Evolutionary conservation across 2,113 vertebrate genomes (phyloP).

Genomic region (Oreamnos americanus): DNA sequence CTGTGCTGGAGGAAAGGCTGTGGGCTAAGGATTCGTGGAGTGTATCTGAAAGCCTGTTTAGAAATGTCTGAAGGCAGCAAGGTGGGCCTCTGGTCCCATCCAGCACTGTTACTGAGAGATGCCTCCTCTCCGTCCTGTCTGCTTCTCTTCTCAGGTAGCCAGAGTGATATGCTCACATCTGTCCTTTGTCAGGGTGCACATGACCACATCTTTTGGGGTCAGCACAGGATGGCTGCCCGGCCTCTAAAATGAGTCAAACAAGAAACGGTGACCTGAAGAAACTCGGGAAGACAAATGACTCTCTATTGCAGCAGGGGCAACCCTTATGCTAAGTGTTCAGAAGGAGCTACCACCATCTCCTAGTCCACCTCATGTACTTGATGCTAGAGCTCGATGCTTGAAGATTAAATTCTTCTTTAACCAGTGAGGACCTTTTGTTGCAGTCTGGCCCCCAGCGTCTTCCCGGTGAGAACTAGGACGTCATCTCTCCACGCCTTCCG

Average conservation of each 20-base stretch:
- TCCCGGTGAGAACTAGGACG: not conserved
- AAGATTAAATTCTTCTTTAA: not conserved
- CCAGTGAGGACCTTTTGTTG: not conserved
- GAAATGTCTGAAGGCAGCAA: not conserved
- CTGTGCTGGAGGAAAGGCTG: not conserved
- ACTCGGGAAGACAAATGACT: not conserved
- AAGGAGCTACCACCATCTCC: not conserved
- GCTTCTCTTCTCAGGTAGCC: not conserved
- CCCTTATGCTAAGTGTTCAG: not conserved
- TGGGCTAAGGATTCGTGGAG: not conserved
- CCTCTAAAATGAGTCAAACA: not conserved
- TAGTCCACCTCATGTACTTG: accelerated
- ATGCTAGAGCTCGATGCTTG: not conserved
- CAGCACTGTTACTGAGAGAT: not conserved
- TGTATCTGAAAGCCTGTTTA: not conserved
- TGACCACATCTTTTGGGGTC: accelerated
- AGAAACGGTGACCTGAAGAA: not conserved
- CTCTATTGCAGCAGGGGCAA: not conserved
- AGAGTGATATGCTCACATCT: not conserved
- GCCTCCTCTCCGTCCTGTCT: not conserved
- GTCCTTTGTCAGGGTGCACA: not conserved
- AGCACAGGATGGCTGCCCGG: not conserved
- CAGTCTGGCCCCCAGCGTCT: not conserved
- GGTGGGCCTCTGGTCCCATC: not conserved
- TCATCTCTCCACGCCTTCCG: accelerated